Evolutionary conservation across 2,888 invertebrate species (phyloP), one percentile per base, ranked within the genome.

Genomic region (Leptopilina myrica): DNA sequence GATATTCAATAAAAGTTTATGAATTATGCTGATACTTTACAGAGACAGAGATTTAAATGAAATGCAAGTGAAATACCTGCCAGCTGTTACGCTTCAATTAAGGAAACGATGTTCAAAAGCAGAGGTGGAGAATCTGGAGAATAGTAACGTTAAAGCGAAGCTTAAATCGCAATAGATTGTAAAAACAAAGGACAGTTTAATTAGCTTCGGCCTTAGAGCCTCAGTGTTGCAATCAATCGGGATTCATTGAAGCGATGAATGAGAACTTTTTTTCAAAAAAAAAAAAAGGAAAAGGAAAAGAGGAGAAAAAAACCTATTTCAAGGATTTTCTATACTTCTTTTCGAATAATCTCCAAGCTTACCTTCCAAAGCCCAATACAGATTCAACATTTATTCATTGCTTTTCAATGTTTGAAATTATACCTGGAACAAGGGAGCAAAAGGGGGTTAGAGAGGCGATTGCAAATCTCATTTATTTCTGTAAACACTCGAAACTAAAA

Each of bases 111-210:
- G 73, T 53, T 73, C 56, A 14, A 53, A 14, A 0, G 26, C 14
- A 7, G n/a, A 9, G 43, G 43, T 15, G n/a, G 59, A 9, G 62
- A 62, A 62, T 62, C 49, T 49, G 49, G 2, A 64, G 14, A 6
- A n/a, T 2, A n/a, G 56, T 5, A n/a, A 40, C 26, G 15, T 20
- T 59, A 33, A 66, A 59, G 20, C 59, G 62, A 59, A 26, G 46
- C 46, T 69, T 49, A 59, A 62, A 69, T 77, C 20, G 78, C 26
- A 78, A 75, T 78, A 46, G 73, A 64, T 78, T 78, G 53, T 73
- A 64, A 78, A 78, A 49, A 64, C 49, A 56, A 62, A 79, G 76
- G 79, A 76, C 79, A 76, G 79, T 49, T 76, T 76, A 79, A 79
- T 79, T 79, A 79, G 79, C 67, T 67, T 66, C 66, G 26, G 76